Conservation (phyloP, 2,797 vertebrate species). For the Channallabes apus region DNA sequence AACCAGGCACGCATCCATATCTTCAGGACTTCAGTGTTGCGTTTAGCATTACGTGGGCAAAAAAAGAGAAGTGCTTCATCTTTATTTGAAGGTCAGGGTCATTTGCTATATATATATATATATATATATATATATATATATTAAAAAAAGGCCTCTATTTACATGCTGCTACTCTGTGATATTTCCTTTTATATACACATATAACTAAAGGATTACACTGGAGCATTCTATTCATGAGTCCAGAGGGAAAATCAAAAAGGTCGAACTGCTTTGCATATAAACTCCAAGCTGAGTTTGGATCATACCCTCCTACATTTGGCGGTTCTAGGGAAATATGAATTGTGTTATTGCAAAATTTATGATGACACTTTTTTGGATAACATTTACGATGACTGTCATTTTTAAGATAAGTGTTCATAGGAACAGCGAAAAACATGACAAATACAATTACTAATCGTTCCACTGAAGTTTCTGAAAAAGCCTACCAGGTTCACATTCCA, state of each 20-base stretch:
- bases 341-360: not conserved
- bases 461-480: not conserved
- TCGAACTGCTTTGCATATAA: not conserved
- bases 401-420: not conserved
- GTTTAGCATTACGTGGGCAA: not conserved
- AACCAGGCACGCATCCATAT: not conserved
- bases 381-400: no score
- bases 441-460: not conserved
- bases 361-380: not conserved
- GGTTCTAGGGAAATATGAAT: not conserved
- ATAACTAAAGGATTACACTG: not conserved
- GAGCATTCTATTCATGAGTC: not conserved
- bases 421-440: not conserved
- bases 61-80: not conserved
- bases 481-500: not conserved
- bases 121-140: no score
- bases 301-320: no score
- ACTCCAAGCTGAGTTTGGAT: not conserved
- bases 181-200: not conserved
- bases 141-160: not conserved
- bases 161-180: not conserved
- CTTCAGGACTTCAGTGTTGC: not conserved
- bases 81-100: not conserved
- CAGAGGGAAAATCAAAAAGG: not conserved
- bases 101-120: no score